Percentiles rank a stretch among this genome's conserved stretches.
These are phyloP conservation scores for Noctua pronuba DNA, from an alignment of 2,888 invertebrate species.

Conservation along the genomic window DNA sequence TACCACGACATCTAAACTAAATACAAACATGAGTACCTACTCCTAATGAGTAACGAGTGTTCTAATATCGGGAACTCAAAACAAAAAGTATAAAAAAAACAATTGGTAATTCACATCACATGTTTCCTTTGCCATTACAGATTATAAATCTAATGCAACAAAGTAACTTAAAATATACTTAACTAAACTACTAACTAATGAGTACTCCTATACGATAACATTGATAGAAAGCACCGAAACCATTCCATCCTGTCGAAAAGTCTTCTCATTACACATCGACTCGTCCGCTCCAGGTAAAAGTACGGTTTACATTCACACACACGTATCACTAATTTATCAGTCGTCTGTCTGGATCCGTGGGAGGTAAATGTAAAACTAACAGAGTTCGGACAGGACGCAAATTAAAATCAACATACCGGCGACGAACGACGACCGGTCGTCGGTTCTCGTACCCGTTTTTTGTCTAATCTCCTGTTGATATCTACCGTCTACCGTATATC, in stretches of 20 bases:
- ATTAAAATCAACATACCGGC: conserved; percentile 67
- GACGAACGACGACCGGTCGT: conserved; percentile 32
- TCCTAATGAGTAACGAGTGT: too few relatives aligned
- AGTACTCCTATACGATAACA: not conserved
- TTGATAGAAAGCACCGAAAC: conserved; percentile 12
- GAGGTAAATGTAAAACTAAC: conserved; percentile 68
- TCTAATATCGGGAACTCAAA: too few relatives aligned
- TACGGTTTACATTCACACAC: conserved; percentile 42
- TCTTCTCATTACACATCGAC: conserved; percentile 45
- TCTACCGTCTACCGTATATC: conserved; percentile 16
- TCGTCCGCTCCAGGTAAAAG: conserved; percentile 26
- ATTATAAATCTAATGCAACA: too few relatives aligned
- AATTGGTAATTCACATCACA: too few relatives aligned
- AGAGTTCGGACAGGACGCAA: conserved; percentile 61
- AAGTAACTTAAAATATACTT: too few relatives aligned
- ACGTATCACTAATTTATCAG: conserved; percentile 64
- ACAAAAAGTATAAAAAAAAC: too few relatives aligned
- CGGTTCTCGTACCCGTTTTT: conserved; percentile 52
- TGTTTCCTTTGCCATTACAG: too few relatives aligned
- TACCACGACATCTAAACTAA: not conserved
- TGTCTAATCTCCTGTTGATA: conserved; percentile 60
- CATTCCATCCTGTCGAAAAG: not conserved
- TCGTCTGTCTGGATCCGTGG: conserved; percentile 54
- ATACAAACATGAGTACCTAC: not conserved
- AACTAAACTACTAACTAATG: too few relatives aligned